Evolutionary conservation across 2,797 vertebrate genomes (phyloP), one percentile per base, ranked within the genome.

Genomic region (Dipus sagitta): DNA sequence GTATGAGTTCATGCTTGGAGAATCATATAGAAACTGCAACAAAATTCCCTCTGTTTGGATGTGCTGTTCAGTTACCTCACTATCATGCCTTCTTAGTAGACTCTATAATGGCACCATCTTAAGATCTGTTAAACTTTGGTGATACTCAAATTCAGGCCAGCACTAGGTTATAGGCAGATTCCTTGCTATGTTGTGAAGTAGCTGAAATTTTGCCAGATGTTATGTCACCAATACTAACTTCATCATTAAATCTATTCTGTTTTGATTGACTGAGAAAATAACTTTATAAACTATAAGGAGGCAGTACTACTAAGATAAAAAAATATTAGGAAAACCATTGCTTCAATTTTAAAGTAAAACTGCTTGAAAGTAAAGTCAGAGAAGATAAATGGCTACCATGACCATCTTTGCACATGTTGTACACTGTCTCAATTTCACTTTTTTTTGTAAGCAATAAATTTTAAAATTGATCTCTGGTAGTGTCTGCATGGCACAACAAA

Each of bases 371-470:
- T 82, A 30, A 86, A 91, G 7, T 2, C 38, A 64, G 65, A 67
- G 60, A 9, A 79, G 1, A 5, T 71, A 87, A 65, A 85, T 77
- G 54, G 34, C 68, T 30, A 85, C 15, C 47, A 30, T 8, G 92
- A 12, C 32, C 21, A 76, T 96, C 8, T 94, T 94, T 94, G 34
- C 30, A 88, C 75, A 92, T 87, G 5, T 71, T 3, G 0, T 62
- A 64, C 92, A 20, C 85, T 96, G 7, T 89, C 62, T 47, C 28
- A 94, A 34, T 9, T 18, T 80, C 47, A 77, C 38, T 93, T 95
- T 88, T 28, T 47, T 81, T 95, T 96, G 42, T 34, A 89, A 94
- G 23, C n/a, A 96, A 68, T 93, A 79, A 91, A 91, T 83, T 91
- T 88, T 67, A 84, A 86, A 95, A 87, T 2, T 96, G 26, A 75